Evolutionary conservation across 2,113 vertebrate genomes (phyloP).

Genomic region (Neodon shergylaensis): DNA sequence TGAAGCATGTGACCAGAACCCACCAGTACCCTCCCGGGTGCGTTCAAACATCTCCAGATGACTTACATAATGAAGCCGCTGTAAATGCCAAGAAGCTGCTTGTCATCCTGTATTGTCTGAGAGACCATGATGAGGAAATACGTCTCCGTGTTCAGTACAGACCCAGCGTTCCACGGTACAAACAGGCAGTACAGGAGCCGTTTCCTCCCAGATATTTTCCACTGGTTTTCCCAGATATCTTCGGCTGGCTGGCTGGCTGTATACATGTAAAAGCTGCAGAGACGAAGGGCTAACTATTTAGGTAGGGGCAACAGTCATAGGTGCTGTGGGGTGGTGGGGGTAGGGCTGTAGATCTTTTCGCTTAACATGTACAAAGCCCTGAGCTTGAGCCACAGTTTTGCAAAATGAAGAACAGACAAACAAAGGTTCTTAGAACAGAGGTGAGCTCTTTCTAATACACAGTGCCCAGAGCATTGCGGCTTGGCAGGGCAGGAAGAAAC

Average conservation of each 20-base stretch:
- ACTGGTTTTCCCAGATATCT: not conserved
- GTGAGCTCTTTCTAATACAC: too few relatives aligned
- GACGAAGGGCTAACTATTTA: too few relatives aligned
- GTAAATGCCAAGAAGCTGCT: not conserved
- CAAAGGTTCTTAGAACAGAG: not conserved
- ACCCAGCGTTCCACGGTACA: not conserved
- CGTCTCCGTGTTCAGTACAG: not conserved
- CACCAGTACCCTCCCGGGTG: not conserved
- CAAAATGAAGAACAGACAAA: too few relatives aligned
- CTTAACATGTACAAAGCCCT: not conserved
- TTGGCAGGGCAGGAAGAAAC: not conserved
- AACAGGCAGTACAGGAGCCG: too few relatives aligned
- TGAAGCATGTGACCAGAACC: not conserved
- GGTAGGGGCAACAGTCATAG: too few relatives aligned
- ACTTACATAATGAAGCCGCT: not conserved
- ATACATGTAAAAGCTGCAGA: not conserved
- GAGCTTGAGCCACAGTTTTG: not conserved
- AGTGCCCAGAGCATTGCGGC: too few relatives aligned
- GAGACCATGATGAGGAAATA: not conserved
- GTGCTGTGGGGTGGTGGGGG: not conserved
- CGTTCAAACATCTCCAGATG: not conserved
- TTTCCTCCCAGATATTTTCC: not conserved
- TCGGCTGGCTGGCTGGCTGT: too few relatives aligned
- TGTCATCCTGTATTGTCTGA: not conserved
- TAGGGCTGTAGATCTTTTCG: not conserved